Base-by-base conservation (phyloP, 2,888 invertebrate species). In the Lepidocyrtinus sp. region DNA sequence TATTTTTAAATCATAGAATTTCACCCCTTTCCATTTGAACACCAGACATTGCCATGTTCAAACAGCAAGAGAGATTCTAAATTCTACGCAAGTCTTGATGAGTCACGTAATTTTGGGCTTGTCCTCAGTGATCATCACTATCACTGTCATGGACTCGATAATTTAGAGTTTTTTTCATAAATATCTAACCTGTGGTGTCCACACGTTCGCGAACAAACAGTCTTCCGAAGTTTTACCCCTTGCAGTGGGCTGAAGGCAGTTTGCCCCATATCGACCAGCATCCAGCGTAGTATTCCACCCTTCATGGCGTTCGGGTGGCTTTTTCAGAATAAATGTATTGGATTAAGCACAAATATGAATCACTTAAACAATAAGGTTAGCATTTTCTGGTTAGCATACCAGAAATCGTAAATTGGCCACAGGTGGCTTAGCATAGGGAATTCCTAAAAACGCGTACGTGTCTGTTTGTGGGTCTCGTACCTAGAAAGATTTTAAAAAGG, bases 181-280 rank as follows among this genome's bases (percentile, higher is more conserved):
- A 55, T 3, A 50, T 24, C 12, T 9, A 69, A 93, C 93, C 91
- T 93, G 92, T 63, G 97, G 94, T 1, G 94, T 92, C 96, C 96
- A 97, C 83, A 97, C 93, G 88, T 96, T 97, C 68, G 97, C 89
- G 88, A 93, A 95, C n/a, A 97, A 91, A 87, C 97, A 97, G 89
- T 97, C 95, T 90, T 96, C 96, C 82, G 90, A 91, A 65, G 90
- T 87, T 86, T 88, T 86, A 87, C 89, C 87, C 27, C 87, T 82
- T 0, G 86, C 87, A 17, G 88, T 88, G 22, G 88, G 88, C 88
- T 94, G 93, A 0, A 93, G 92, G 87, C 94, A 94, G 26, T 92
- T 91, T n/a, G 93, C 91, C 69, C 92, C 92, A 88, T 92, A 92
- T 83, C 93, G 91, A 87, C 92, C 92, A 36, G 94, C 94, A 85